These are phyloP conservation scores for Ophioderma brevispina DNA, from an alignment of 35 echinoderm and acorn worm genomes.

Conservation along the genomic window DNA sequence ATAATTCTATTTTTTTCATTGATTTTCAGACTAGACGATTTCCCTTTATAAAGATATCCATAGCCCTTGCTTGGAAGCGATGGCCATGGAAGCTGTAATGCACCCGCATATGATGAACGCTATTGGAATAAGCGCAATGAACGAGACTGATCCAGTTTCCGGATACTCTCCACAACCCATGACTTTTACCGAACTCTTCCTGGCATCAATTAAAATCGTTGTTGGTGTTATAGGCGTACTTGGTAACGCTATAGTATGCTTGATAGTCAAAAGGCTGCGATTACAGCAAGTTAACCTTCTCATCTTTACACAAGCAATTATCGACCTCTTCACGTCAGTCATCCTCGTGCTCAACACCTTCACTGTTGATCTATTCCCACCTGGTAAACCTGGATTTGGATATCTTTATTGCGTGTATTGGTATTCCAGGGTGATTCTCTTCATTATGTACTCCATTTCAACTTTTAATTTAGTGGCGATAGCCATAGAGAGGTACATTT, in stretches of 20 bases:
- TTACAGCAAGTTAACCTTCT: constrained; percentile 15
- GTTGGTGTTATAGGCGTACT: constrained; percentile 36
- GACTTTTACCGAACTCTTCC: no score
- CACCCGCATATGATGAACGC: no score
- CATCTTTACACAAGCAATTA: constrained; percentile 39
- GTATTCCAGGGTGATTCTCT: constrained; percentile 48
- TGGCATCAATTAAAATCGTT: neutral
- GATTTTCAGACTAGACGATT: no score
- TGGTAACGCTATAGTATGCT: constrained; percentile 44
- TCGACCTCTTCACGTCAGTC: constrained; percentile 44
- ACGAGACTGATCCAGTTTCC: no score
- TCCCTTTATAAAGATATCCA: no score
- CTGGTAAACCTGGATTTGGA: neutral
- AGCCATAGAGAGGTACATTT: constrained; percentile 69
- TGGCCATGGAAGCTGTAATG: no score
- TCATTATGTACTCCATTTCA: constrained; percentile 43
- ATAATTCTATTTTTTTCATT: no score
- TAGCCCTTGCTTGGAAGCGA: no score
- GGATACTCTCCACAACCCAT: no score
- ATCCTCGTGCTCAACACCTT: constrained; percentile 33
- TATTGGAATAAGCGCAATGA: no score
- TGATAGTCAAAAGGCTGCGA: neutral
- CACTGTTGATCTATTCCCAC: neutral
- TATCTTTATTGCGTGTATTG: constrained; percentile 51
- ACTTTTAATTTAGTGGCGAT: constrained; percentile 76